These are phyloP conservation scores for Synchiropus splendidus DNA, from an alignment of 2,113 vertebrate genomes.

Conservation along the genomic window DNA sequence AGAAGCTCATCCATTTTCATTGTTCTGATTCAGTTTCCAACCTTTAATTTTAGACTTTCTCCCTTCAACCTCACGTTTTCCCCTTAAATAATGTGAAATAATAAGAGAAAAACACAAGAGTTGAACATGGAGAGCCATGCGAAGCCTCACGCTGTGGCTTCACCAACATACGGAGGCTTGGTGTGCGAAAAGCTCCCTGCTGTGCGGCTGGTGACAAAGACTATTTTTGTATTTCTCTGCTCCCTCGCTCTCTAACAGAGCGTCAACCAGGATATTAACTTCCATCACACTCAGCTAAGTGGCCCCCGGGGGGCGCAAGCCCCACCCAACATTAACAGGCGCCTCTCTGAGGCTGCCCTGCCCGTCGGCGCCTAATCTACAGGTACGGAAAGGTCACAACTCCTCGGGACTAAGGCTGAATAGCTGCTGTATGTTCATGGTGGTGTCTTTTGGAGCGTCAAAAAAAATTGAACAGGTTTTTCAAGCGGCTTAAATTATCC, in stretches of 20 bases:
- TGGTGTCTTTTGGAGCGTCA: too few species aligned
- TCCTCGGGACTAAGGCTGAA: constrained; percentile 8
- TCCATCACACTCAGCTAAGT: constrained; percentile 35
- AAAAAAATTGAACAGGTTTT: too few species aligned
- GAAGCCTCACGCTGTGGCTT: too few species aligned
- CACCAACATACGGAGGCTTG: constrained; percentile 6
- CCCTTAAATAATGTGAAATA: background rate
- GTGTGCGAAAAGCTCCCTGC: constrained; percentile 45
- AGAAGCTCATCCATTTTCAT: too few species aligned
- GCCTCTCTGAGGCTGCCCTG: constrained; percentile 24
- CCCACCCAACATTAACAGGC: constrained; percentile 36
- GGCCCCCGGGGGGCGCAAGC: constrained; percentile 33
- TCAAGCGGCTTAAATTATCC: too few species aligned
- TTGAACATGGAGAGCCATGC: too few species aligned
- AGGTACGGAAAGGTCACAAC: constrained; percentile 26
- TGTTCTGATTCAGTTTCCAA: too few species aligned
- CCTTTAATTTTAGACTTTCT: too few species aligned
- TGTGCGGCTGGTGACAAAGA: constrained; percentile 36
- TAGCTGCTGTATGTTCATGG: background rate
- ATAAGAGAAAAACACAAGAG: background rate
- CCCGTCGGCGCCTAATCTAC: constrained; percentile 13
- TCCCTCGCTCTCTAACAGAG: constrained; percentile 22
- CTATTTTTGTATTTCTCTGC: constrained; percentile 41
- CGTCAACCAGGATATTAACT: constrained; percentile 38
- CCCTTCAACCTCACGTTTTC: too few species aligned